Base-by-base conservation (phyloP, 2,113 vertebrate genomes). In the Phoxinus phoxinus region DNA sequence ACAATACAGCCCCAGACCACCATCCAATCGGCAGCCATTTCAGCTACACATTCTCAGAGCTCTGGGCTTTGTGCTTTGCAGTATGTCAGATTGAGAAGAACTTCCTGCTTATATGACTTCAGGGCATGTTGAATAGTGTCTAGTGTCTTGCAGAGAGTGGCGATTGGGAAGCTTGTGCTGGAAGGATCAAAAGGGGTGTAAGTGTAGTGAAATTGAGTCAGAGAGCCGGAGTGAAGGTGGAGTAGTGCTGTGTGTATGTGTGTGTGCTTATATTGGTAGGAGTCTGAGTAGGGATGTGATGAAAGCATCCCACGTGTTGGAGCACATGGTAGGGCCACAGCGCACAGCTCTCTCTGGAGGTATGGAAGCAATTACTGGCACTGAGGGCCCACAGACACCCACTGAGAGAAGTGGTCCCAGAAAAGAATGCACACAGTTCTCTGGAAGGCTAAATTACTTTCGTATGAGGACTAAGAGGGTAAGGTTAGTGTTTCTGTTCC, bases 341-440 rank as follows among this genome's bases (percentile, higher is more conserved):
- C 75, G 59, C 91, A 92, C 91, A 77, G 88, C 89, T 94, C 92
- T 90, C 91, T 86, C 61, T 21, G 79, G 44, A 69, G 79, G 94
- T 96, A 97, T 97, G 96, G 96, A 98, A 97, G 94, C 95, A 98
- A 97, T 98, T 98, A 99, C 94, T 95, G 96, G 95, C 95, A 95
- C 89, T 84, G 78, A 93, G 89, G 93, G 91, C 92, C 93, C 94
- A 95, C 94, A 95, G 96, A 96, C 95, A 95, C 96, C 95, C 94
- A 96, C 94, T 84, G 89, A 91, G 95, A 89, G 89, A 89, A 84
- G 88, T 86, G 87, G 87, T 90, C 93, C 93, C 79, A 63, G 86
- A 93, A 93, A 93, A 92, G 89, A 93, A 92, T 88, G 90, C 89
- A 93, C 93, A 90, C 95, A 96, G 96, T 93, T 95, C 93, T 94